Evolutionary conservation across 2,113 vertebrate species (phyloP).

Genomic region (Aphyosemion australe): DNA sequence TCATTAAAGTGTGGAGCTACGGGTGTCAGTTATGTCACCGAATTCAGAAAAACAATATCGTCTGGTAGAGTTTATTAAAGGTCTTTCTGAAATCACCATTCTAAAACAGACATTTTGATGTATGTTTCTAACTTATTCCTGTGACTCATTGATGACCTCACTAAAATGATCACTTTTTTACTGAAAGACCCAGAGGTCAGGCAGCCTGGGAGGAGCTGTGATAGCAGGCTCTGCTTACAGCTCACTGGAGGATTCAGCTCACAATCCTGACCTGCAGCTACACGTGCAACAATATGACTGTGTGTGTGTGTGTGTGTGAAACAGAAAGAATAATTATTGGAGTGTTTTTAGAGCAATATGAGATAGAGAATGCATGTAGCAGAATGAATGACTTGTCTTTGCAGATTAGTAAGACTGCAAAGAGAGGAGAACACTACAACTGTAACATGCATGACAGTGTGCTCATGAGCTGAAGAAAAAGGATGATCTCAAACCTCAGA

Average conservation of each 20-base stretch:
- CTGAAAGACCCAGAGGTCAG: slow-evolving; percentile 10
- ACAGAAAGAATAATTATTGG: neutral
- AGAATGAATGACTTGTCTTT: neutral
- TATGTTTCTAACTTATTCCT: neutral
- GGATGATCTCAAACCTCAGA: neutral
- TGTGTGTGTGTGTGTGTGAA: neutral
- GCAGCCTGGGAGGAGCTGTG: neutral
- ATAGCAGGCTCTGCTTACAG: slow-evolving; percentile 12
- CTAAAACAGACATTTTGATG: neutral
- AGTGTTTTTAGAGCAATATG: slow-evolving; percentile 10
- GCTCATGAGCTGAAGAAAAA: neutral
- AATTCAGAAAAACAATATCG: too few relatives aligned
- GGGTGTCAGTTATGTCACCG: too few relatives aligned
- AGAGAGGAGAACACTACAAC: neutral
- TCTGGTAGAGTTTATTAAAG: neutral
- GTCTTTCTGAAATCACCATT: slow-evolving; percentile 2
- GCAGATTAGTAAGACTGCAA: too few relatives aligned
- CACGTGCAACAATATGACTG: slow-evolving; percentile 8
- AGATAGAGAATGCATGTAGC: neutral
- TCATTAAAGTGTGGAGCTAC: neutral
- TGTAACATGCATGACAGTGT: neutral
- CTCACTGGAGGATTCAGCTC: slow-evolving; percentile 34
- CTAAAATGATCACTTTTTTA: slow-evolving; percentile 13
- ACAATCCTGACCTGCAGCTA: slow-evolving; percentile 49
- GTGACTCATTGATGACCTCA: neutral